Percentiles rank a stretch among this genome's conserved stretches.
phyloP scores from a whole-genome alignment of 1,140 invertebrate genomes.

The Drosophila sucinea region DNA sequence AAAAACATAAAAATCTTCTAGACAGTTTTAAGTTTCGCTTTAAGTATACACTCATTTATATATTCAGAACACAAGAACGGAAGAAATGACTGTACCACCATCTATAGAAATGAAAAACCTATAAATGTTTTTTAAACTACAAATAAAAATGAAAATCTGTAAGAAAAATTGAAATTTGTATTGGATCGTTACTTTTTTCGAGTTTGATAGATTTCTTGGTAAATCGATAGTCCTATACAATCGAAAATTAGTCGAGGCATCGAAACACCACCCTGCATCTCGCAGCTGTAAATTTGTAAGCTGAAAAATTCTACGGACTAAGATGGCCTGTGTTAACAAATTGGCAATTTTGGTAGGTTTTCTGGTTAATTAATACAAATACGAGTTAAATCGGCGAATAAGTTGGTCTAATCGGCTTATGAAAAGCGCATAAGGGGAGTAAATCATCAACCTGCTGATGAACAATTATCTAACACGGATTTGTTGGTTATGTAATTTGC shows the following conservation, averaged over 20 bases:
- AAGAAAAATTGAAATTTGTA: slow-evolving; percentile 2
- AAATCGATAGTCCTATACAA: not conserved
- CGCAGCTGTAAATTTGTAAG: slow-evolving; percentile 59
- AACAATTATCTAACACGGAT: slow-evolving; percentile 66
- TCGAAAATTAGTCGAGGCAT: slow-evolving; percentile 12
- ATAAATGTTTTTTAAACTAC: slow-evolving; percentile 57
- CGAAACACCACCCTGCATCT: slow-evolving; percentile 41
- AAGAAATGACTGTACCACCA: slow-evolving; percentile 46
- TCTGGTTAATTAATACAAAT: not conserved
- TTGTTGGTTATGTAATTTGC: slow-evolving; percentile 80
- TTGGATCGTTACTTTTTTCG: not conserved
- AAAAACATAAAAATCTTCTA: slow-evolving; percentile 51
- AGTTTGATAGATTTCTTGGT: not conserved
- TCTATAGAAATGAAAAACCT: slow-evolving; percentile 36
- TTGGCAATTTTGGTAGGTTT: slow-evolving; percentile 79
- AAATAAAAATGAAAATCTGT: slow-evolving; percentile 53
- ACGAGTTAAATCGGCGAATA: not conserved
- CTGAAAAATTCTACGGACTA: slow-evolving; percentile 55
- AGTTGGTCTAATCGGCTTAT: not conserved
- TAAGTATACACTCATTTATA: slow-evolving; percentile 53
- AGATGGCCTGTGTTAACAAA: slow-evolving; percentile 79
- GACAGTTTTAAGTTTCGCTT: slow-evolving; percentile 57
- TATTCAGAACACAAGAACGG: slow-evolving; percentile 32
- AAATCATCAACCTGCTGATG: not conserved
- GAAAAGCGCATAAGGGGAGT: not conserved